Evolutionary conservation across 2,113 vertebrate genomes (phyloP).

Genomic region (Rhea americana): DNA sequence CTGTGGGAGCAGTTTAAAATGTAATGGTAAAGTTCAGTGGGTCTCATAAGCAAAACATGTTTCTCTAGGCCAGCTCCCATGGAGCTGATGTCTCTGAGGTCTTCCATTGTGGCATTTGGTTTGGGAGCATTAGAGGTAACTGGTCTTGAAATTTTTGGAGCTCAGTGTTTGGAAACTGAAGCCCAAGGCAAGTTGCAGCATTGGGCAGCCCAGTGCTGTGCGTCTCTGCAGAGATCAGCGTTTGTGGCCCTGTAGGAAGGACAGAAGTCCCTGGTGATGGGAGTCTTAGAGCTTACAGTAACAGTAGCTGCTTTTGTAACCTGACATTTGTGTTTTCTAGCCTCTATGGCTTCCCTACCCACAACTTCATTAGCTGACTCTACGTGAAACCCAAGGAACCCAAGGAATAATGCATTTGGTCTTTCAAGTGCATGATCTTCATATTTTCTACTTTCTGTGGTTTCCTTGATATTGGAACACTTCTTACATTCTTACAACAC

Average conservation of each 20-base stretch:
- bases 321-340: background rate
- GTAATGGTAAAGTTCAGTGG: background rate
- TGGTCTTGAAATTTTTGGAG: background rate
- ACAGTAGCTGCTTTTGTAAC: background rate
- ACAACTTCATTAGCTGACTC: background rate
- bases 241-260: background rate
- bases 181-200: background rate
- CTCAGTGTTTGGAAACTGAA: background rate
- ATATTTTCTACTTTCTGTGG: background rate
- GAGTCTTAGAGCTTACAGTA: background rate
- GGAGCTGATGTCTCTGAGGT: background rate
- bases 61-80: background rate
- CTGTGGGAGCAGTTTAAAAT: background rate
- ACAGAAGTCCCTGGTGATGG: background rate
- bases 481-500: constrained; percentile 10
- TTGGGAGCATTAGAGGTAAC: rapidly evolving
- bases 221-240: background rate
- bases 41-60: rapidly evolving
- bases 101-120: background rate
- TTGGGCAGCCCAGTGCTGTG: background rate
- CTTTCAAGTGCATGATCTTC: background rate
- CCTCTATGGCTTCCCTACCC: background rate
- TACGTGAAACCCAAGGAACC: background rate
- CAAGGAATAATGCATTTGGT: background rate
- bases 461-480: constrained; percentile 15